Percentiles rank a stretch among this genome's conserved stretches.
Evolutionary conservation across 2,113 vertebrate genomes (phyloP).

Genomic region (Arenaria interpres): DNA sequence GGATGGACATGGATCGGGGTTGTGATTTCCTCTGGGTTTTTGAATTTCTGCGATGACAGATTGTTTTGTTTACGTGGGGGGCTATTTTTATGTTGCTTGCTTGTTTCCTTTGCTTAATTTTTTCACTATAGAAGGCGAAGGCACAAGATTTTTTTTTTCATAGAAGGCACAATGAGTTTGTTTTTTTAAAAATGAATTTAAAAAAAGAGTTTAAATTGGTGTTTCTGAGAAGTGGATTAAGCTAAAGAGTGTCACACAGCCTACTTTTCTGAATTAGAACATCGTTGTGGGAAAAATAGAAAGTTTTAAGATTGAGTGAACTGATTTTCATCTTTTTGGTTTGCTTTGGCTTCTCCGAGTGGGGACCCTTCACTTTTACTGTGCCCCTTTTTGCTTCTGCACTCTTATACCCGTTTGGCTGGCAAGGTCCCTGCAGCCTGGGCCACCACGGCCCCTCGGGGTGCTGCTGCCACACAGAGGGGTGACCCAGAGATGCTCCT

Average conservation of each 20-base stretch:
- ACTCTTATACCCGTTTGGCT: fast-evolving
- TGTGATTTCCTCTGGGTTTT: neutral
- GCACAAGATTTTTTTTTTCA: neutral
- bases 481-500: neutral
- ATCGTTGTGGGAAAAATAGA: neutral
- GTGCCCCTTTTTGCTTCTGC: neutral
- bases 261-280: neutral
- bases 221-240: neutral
- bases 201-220: neutral
- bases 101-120: neutral
- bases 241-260: neutral
- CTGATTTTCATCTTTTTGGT: neutral
- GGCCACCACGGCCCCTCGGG: fast-evolving
- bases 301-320: neutral
- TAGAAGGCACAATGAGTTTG: neutral
- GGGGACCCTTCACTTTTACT: no score
- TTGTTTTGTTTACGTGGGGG: neutral
- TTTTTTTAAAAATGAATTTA: neutral
- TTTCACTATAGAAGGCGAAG: neutral
- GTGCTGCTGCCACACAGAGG: neutral
- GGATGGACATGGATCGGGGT: fast-evolving
- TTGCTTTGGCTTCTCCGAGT: neutral
- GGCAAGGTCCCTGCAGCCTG: neutral
- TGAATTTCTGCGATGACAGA: neutral
- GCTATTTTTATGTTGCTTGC: neutral